Percentiles rank a stretch among this genome's conserved stretches.
These are phyloP conservation scores for Mimumesa dahlbomi DNA, from an alignment of 2,888 invertebrate genomes.

Conservation along the genomic window DNA sequence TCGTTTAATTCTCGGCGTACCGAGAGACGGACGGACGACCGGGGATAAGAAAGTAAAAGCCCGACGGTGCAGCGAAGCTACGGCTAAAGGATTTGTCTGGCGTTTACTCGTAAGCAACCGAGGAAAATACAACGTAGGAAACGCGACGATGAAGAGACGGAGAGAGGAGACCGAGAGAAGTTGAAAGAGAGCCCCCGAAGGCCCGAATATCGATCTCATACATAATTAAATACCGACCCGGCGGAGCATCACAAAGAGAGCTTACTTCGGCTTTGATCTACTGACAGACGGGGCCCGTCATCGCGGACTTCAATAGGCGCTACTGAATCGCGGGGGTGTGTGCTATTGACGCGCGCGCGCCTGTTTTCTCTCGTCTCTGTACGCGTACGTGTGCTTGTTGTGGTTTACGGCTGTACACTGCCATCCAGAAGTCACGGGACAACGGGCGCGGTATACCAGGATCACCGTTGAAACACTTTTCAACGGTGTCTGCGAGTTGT, in stretches of 20 bases:
- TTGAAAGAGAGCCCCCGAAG: slow-evolving; percentile 71
- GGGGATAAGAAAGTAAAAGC: background rate
- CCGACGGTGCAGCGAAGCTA: slow-evolving; percentile 10
- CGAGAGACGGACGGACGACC: background rate
- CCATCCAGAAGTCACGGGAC: background rate
- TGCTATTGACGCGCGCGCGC: slow-evolving; percentile 66
- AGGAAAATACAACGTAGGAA: slow-evolving; percentile 16
- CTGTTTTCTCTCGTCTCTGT: too few relatives aligned
- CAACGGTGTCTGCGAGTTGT: too few relatives aligned
- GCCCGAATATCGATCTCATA: slow-evolving; percentile 79
- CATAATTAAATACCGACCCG: slow-evolving; percentile 80
- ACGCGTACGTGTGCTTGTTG: too few relatives aligned
- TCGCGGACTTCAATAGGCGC: slow-evolving; percentile 78
- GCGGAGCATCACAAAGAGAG: slow-evolving; percentile 79
- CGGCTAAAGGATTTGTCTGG: slow-evolving; percentile 7
- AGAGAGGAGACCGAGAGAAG: slow-evolving; percentile 39
- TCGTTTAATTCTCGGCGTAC: background rate
- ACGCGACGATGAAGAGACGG: slow-evolving; percentile 12
- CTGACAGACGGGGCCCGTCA: slow-evolving; percentile 80
- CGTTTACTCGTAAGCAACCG: too few relatives aligned
- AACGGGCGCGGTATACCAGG: background rate
- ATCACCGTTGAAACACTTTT: background rate
- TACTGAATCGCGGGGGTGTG: slow-evolving; percentile 71
- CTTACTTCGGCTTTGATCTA: slow-evolving; percentile 79
- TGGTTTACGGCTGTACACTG: background rate